Percentiles rank a stretch among this genome's conserved stretches.
Evolutionary conservation across 1,140 invertebrate genomes (phyloP).

Genomic region (Drosophila navojoa): DNA sequence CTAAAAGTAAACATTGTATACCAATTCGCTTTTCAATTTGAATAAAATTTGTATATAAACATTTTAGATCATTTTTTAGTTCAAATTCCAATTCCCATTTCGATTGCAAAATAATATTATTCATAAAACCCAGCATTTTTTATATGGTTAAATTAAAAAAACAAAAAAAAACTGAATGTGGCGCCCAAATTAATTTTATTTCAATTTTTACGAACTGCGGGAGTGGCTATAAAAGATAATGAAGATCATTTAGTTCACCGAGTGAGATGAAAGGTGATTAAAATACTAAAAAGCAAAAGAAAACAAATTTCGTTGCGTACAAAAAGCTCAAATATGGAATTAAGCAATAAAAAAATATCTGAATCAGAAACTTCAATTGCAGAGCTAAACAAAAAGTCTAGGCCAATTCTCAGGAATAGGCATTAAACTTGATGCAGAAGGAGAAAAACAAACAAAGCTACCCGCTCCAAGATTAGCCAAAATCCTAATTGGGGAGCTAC

Average conservation of each 20-base stretch:
- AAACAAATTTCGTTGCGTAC: neutral
- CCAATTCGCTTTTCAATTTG: too few relatives aligned
- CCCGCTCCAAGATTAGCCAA: neutral
- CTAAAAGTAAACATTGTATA: too few relatives aligned
- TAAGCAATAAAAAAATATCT: neutral
- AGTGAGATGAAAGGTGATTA: conserved; percentile 8
- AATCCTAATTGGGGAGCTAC: conserved; percentile 8
- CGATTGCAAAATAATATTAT: too few relatives aligned
- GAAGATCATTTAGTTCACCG: conserved; percentile 4
- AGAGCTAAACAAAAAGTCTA: conserved; percentile 2
- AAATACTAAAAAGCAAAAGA: conserved; percentile 2
- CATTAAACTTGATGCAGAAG: conserved; percentile 20
- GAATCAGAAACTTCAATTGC: neutral
- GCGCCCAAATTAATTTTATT: conserved; percentile 13
- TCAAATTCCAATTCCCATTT: too few relatives aligned
- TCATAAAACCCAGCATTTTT: too few relatives aligned
- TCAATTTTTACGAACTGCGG: conserved; percentile 8
- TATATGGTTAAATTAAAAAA: too few relatives aligned
- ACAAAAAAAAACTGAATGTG: too few relatives aligned
- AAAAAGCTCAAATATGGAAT: conserved; percentile 8
- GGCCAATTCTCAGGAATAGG: conserved; percentile 7
- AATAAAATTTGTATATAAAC: too few relatives aligned
- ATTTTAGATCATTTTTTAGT: too few relatives aligned
- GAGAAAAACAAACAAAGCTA: neutral
- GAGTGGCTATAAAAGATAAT: conserved; percentile 19